Evolutionary conservation across 2,113 vertebrate species (phyloP), one percentile per base, ranked within the genome.

Genomic region (Tychaedon coryphoeus): DNA sequence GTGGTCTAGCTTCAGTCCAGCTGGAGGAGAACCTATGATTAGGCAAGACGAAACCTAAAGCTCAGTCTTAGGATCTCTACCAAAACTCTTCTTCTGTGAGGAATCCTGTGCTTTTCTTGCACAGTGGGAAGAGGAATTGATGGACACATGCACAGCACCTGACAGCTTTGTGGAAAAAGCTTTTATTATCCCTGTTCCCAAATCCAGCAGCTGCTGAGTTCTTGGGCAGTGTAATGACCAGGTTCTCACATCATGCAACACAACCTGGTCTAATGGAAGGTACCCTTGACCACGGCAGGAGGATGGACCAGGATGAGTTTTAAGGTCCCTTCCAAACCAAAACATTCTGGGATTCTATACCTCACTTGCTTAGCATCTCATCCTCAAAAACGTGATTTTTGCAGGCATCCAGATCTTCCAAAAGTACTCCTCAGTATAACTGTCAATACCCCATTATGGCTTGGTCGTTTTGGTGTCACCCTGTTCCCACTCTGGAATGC

Each of bases 371-470:
- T 56, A 61, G 23, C 8, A 38, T 51, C 36, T 76, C 19, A 60
- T 72, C 14, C 19, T 71, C 51, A 60, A 70, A 73, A 15, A 0
- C 0, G 0, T 19, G 8, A 25, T 67, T 58, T 56, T 45, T 60
- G 4, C 24, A 54, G 48, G 25, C 9, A 50, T 17, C 14, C 28
- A 64, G 24, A 18, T 29, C 29, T 48, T 47, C 26, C 24, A 72
- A 62, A 40, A 1, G 2, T 14, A 23, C 7, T 77, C 14, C 10
- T 65, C 23, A 34, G 9, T 36, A 5, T 31, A 54, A 61, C 9
- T 0, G 0, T 58, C 12, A 17, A 4, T 45, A 53, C 4, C 2
- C 5, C 3, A 9, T n/a, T 25, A 82, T 5, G 29, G 12, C 16
- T 7, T 74, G 60, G 29, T 14, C 13, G 20, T 58, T 80, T 43